A percentile compares a stretch with the other conserved stretches of the same genome.
Conservation (phyloP, 2,113 vertebrate genomes). For the Oncorhynchus keta region DNA sequence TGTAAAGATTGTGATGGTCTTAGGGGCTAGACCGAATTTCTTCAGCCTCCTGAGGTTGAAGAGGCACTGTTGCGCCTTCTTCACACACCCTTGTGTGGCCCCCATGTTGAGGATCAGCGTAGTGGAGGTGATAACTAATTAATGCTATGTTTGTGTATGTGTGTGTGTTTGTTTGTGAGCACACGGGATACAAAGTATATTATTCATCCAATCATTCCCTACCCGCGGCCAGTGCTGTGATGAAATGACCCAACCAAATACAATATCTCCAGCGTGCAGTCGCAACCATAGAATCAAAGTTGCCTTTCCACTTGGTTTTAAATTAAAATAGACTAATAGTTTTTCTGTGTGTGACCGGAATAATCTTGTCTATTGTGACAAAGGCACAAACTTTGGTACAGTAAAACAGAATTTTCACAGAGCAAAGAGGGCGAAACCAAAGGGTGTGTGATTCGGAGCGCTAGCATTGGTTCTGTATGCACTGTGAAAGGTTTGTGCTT, state of each 20-base stretch:
- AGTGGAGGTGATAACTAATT: slow-evolving; percentile 48
- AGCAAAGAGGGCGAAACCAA: slow-evolving; percentile 26
- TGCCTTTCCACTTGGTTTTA: slow-evolving; percentile 9
- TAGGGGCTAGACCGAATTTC: too few species aligned
- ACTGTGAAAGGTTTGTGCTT: slow-evolving; percentile 67
- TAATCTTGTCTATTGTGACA: slow-evolving; percentile 18
- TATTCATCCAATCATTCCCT: neutral
- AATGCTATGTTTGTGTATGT: slow-evolving; percentile 33
- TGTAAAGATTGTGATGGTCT: too few species aligned
- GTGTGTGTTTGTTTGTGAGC: slow-evolving; percentile 6
- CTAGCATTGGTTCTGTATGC: slow-evolving; percentile 46
- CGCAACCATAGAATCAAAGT: neutral
- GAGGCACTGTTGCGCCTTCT: too few species aligned
- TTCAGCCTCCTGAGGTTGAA: too few species aligned
- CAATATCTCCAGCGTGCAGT: neutral
- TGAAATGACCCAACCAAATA: neutral
- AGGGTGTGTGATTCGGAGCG: slow-evolving; percentile 40
- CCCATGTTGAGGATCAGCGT: too few species aligned
- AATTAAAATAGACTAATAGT: slow-evolving; percentile 28
- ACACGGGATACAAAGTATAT: slow-evolving; percentile 1
- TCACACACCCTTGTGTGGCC: too few species aligned
- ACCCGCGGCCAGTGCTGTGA: neutral
- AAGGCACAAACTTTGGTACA: neutral
- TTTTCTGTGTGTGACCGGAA: neutral
- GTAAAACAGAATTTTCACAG: slow-evolving; percentile 32